Conservation (phyloP, 2,888 invertebrate species). For the Cosmia trapezina region DNA sequence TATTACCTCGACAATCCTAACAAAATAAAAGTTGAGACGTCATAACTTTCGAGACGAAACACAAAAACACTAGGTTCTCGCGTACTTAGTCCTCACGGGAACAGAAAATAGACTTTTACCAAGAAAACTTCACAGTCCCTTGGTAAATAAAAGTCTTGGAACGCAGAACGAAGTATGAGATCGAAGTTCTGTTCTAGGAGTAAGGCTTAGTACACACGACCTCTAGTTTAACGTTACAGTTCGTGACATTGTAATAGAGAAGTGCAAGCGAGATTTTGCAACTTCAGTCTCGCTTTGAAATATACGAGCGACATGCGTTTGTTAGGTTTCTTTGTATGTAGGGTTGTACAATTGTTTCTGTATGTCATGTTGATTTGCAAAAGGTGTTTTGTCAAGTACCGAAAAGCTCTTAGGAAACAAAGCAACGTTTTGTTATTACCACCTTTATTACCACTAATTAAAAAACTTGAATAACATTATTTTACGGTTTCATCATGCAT, state of each 20-base stretch:
- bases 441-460: background rate
- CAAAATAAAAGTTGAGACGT: background rate
- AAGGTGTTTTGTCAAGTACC: background rate
- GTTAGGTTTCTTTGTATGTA: conserved; percentile 12
- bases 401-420: background rate
- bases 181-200: conserved; percentile 39
- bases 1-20: background rate
- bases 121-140: conserved; percentile 50
- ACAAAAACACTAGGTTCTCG: conserved; percentile 20
- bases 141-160: conserved; percentile 40
- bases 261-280: conserved; percentile 22
- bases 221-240: conserved; percentile 29
- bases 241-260: conserved; percentile 48
- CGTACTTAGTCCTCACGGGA: conserved; percentile 27
- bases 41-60: conserved; percentile 31
- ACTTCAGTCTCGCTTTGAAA: conserved; percentile 39
- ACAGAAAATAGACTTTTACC: conserved; percentile 41
- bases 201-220: conserved; percentile 51
- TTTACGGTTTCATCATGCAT: background rate
- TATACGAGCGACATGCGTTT: conserved; percentile 40
- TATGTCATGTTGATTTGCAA: background rate
- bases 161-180: conserved; percentile 37
- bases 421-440: background rate
- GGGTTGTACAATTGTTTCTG: background rate
- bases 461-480: too few relatives aligned